phyloP scores from a whole-genome alignment of 1,140 invertebrate genomes.

The Zophobas morio region DNA sequence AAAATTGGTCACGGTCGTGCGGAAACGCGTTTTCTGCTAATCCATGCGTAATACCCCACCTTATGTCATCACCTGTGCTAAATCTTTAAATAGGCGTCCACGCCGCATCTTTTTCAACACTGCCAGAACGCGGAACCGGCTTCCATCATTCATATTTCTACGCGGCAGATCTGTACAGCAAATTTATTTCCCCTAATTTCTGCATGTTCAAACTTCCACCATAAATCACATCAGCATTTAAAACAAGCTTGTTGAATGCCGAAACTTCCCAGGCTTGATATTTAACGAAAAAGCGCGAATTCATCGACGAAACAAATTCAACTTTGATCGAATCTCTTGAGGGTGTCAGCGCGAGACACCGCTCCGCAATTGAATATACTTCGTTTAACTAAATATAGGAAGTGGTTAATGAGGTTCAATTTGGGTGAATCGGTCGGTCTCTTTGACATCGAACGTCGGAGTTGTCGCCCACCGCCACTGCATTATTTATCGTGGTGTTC shows the following conservation, averaged over 20 bases:
- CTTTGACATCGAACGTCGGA: conserved; percentile 9
- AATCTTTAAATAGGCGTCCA: too few species aligned
- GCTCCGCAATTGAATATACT: conserved; percentile 28
- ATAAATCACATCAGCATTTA: conserved; percentile 7
- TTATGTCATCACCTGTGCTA: too few species aligned
- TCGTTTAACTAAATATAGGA: conserved; percentile 29
- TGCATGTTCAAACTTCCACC: neutral
- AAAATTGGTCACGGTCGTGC: too few species aligned
- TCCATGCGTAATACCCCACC: too few species aligned
- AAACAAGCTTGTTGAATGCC: conserved; percentile 7
- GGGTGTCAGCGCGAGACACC: neutral
- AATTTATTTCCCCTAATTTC: neutral
- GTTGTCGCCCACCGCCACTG: neutral
- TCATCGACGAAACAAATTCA: neutral
- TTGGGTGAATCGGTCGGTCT: conserved; percentile 3
- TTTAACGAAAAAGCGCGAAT: neutral
- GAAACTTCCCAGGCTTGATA: neutral
- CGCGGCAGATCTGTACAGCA: too few species aligned
- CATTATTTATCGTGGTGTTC: conserved; percentile 12
- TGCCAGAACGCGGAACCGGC: neutral
- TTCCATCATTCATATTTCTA: conserved; percentile 3
- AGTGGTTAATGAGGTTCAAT: conserved; percentile 14
- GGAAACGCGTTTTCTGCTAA: too few species aligned
- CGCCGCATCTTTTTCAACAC: too few species aligned
- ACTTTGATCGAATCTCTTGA: conserved; percentile 7